Evolutionary conservation across 2,797 vertebrate species (phyloP).

Genomic region (Rhabdophis nuchalis): DNA sequence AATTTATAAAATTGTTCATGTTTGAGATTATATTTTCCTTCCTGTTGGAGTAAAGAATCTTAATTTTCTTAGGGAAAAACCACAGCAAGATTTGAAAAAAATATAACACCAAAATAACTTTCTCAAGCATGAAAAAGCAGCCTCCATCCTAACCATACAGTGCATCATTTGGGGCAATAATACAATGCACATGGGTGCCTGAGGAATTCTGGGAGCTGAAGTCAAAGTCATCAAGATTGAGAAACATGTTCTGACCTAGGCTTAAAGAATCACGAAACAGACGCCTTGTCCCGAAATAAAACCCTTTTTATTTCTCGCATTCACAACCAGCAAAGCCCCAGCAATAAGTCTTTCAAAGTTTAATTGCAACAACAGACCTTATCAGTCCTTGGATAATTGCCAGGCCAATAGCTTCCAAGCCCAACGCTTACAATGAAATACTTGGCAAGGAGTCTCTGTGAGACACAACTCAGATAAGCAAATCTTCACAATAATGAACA

Average conservation of each 20-base stretch:
- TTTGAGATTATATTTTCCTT: not conserved
- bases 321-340: too few species aligned
- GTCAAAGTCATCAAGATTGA: not conserved
- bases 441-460: too few species aligned
- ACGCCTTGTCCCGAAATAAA: too few species aligned
- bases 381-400: too few species aligned
- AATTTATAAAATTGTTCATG: not conserved
- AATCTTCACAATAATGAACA: too few species aligned
- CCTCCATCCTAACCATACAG: not conserved
- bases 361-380: too few species aligned
- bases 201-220: not conserved
- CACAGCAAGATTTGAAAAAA: not conserved
- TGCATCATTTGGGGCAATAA: not conserved
- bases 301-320: too few species aligned
- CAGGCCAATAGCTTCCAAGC: too few species aligned
- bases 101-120: not conserved
- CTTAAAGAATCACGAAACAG: too few species aligned
- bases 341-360: too few species aligned
- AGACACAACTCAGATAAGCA: too few species aligned
- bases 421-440: too few species aligned
- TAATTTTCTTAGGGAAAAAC: not conserved
- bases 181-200: not conserved
- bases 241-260: not conserved
- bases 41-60: not conserved
- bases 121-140: not conserved